Base-by-base conservation (phyloP, 2,797 vertebrate genomes). In the Mus caroli region DNA sequence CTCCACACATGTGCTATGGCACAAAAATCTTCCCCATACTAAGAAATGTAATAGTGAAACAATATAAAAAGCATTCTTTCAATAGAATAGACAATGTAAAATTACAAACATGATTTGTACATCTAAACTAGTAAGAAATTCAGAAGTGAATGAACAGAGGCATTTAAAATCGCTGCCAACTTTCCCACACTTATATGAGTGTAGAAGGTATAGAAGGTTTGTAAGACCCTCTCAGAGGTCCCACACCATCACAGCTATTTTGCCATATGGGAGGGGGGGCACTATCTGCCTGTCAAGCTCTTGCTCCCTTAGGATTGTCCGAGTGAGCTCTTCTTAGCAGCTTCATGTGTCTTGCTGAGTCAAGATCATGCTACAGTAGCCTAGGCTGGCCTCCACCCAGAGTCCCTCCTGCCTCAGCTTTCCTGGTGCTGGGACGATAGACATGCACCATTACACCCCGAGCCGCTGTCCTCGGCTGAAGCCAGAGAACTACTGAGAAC, bases 131-230 rank as follows among this genome's bases (percentile, higher is more conserved):
- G 73, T 52, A 86, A 89, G 22, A 82, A 86, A 67, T 78, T 78
- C 92, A 80, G 90, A 89, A 76, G 28, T 88, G 56, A 64, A 17
- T 11, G 54, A 91, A 90, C 2, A 58, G n/a, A 78, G 94, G 73
- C 58, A 86, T 86, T 83, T 64, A 62, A 90, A 91, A 86, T 71
- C 26, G 88, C 20, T 71, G 52, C 24, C 67, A 91, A 37, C 24
- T 78, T 94, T 86, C 56, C 67, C 46, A 95, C 62, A 88, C 3
- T 93, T 43, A 71, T 8, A 84, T 31, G 34, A 77, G 58, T 88
- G 86, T 71, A 37, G n/a, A 20, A 37, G 34, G 67, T 19, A 17
- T 6, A 64, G 62, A 69, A 69, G 34, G 37, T 31, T 56, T 73
- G 40, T 15, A 28, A 86, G 56, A 69, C 3, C n/a, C 40, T 79